phyloP scores from a whole-genome alignment of 2,797 vertebrate species.

The Saxicola maurus region DNA sequence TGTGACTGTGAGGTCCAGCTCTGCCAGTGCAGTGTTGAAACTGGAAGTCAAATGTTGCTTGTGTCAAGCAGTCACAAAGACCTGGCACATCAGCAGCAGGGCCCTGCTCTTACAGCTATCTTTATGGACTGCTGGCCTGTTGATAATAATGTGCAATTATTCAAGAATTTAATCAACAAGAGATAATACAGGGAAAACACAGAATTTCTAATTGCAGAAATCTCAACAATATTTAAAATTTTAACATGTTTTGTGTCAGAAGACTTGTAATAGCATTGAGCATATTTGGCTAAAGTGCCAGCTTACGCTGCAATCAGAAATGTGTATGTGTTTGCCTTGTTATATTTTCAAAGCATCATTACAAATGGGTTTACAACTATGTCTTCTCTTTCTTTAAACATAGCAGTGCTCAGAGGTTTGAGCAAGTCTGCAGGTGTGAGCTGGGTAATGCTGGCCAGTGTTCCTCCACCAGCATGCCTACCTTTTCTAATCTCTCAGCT shows the following conservation, averaged over 20 bases:
- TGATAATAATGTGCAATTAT: not conserved
- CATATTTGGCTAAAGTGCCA: not conserved
- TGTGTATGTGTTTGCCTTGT: not conserved
- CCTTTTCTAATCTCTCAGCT: not conserved
- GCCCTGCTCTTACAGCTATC: not conserved
- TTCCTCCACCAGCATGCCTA: not conserved
- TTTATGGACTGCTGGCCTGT: not conserved
- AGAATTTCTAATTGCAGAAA: not conserved
- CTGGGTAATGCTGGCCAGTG: not conserved
- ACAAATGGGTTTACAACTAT: not conserved
- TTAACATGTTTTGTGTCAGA: not conserved
- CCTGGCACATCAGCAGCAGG: not conserved
- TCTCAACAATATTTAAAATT: not conserved
- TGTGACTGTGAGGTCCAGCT: not conserved
- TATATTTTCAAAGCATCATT: not conserved
- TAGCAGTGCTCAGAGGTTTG: not conserved
- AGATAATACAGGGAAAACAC: not conserved
- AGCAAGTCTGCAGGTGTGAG: not conserved
- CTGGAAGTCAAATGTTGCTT: not conserved
- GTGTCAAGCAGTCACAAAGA: not conserved
- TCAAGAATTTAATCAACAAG: not conserved
- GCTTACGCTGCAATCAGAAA: not conserved
- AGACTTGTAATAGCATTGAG: not conserved
- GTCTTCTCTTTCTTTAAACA: not conserved
- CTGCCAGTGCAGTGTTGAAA: not conserved